These are phyloP conservation scores for Chaetops frenatus DNA, from an alignment of 2,113 vertebrate species.

Conservation along the genomic window DNA sequence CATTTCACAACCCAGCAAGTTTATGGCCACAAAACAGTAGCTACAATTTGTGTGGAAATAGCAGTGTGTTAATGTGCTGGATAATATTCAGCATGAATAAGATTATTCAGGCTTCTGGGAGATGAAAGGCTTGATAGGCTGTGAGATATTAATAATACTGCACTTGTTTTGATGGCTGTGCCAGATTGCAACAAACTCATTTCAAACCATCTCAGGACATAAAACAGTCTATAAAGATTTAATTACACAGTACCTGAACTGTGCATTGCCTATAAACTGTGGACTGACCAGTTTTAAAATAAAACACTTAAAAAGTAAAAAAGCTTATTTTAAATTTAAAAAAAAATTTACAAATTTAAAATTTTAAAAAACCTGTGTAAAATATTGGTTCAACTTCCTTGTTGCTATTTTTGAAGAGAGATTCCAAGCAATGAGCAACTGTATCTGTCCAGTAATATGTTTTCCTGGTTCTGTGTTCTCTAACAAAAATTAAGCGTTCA, in stretches of 20 bases:
- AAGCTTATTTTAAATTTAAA: fast-evolving
- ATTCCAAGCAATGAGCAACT: neutral
- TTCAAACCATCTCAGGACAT: neutral
- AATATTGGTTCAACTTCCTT: neutral
- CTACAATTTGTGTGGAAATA: neutral
- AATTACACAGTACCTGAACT: neutral
- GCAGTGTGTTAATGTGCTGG: neutral
- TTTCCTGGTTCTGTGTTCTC: neutral
- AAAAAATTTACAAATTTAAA: too few species aligned
- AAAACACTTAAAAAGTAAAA: neutral
- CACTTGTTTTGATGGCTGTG: neutral
- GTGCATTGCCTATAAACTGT: neutral
- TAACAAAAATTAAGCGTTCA: neutral
- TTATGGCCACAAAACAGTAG: neutral
- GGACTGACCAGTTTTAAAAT: neutral
- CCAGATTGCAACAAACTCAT: neutral
- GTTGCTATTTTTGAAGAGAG: neutral
- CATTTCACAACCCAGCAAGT: neutral
- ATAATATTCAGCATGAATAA: neutral
- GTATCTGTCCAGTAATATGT: neutral
- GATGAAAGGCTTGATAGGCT: neutral
- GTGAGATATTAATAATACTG: neutral
- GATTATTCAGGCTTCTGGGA: neutral
- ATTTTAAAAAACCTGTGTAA: too few species aligned
- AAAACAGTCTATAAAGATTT: neutral